phyloP scores from a whole-genome alignment of 2,888 invertebrate species.

The Synergus umbraculus region DNA sequence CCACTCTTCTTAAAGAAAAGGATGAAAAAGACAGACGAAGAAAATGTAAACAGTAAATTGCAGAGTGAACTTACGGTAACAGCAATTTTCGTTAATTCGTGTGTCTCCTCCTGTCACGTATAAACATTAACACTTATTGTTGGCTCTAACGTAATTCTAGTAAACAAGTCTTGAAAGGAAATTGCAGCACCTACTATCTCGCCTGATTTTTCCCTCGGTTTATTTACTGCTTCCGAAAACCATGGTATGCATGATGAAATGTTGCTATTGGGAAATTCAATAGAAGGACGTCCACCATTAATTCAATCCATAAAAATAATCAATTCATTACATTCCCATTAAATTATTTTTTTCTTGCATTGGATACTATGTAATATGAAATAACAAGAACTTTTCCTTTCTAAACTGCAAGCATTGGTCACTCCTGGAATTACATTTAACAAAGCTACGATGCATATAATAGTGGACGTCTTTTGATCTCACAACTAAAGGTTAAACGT shows the following conservation, averaged over 20 bases:
- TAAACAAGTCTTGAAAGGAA: not conserved
- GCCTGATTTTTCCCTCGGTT: not conserved
- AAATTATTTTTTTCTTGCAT: not conserved
- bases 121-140: not conserved
- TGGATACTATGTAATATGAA: too few species aligned
- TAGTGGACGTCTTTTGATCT: not conserved
- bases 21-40: too few species aligned
- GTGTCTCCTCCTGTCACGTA: not conserved
- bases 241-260: not conserved
- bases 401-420: not conserved
- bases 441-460: not conserved
- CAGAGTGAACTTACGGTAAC: not conserved
- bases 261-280: not conserved
- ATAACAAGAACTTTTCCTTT: too few species aligned
- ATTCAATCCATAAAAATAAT: not conserved
- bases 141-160: not conserved
- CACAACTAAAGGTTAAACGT: not conserved
- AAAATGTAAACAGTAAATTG: not conserved
- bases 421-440: not conserved
- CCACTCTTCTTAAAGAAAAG: too few species aligned
- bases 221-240: conserved; percentile 2
- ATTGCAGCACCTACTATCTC: not conserved
- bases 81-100: not conserved
- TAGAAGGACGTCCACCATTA: not conserved
- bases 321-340: not conserved